Evolutionary conservation across 1,140 invertebrate species (phyloP).

Genomic region (Heliconius hewitsoni): DNA sequence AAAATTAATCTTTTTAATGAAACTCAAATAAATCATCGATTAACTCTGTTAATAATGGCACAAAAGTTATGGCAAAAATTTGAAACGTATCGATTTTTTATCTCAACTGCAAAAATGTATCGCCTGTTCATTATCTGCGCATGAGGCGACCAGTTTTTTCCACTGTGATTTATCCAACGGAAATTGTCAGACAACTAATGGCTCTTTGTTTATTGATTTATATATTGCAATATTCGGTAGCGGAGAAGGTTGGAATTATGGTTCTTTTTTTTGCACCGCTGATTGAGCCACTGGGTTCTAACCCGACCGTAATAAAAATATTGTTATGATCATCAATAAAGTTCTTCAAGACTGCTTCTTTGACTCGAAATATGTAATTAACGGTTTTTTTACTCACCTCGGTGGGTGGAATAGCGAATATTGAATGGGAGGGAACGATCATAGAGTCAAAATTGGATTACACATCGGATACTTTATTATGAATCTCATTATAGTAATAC

Average conservation of each 20-base stretch:
- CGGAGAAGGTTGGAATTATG: constrained; percentile 63
- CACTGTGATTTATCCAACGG: constrained; percentile 78
- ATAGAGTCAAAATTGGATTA: constrained; percentile 47
- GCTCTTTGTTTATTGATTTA: constrained; percentile 80
- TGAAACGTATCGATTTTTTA: constrained; percentile 46
- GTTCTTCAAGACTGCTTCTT: constrained; percentile 42
- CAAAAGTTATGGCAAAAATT: constrained; percentile 24
- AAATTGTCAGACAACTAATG: constrained; percentile 79
- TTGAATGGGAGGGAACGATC: constrained; percentile 60
- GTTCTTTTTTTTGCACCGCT: constrained; percentile 56
- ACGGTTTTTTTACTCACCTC: neutral
- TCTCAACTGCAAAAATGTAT: constrained; percentile 41
- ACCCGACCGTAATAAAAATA: constrained; percentile 51
- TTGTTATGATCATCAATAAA: constrained; percentile 38
- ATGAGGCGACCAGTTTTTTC: constrained; percentile 61
- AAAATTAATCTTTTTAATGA: too few relatives aligned
- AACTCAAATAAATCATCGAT: neutral
- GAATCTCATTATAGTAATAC: constrained; percentile 39
- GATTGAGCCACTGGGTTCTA: constrained; percentile 65
- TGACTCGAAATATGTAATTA: constrained; percentile 42
- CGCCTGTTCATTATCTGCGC: constrained; percentile 61
- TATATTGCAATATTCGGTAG: constrained; percentile 77
- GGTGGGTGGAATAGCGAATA: constrained; percentile 64
- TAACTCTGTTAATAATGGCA: constrained; percentile 1
- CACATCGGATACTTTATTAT: constrained; percentile 46